A percentile compares a stretch with the other conserved stretches of the same genome.
phyloP scores from a whole-genome alignment of 2,888 invertebrate genomes.

The Eupithecia abbreviata region DNA sequence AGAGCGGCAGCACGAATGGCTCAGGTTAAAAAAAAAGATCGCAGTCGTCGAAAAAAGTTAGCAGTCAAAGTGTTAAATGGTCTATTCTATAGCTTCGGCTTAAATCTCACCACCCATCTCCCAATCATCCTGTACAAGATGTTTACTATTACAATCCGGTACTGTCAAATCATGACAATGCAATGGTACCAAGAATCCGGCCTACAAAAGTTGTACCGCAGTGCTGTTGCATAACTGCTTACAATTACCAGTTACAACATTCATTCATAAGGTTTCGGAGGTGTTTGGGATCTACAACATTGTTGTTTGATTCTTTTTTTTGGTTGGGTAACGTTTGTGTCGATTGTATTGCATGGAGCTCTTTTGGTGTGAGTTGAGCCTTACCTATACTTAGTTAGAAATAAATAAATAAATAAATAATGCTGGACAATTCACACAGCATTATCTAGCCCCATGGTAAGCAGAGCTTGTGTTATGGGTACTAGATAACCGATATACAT shows the following conservation, averaged over 20 bases:
- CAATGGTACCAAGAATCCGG: constrained; percentile 16
- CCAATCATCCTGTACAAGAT: background rate
- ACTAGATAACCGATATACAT: no score
- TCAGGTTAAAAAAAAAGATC: no score
- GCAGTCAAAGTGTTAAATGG: no score
- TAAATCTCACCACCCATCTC: background rate
- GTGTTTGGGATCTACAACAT: background rate
- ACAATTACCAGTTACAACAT: constrained; percentile 8
- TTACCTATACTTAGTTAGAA: no score
- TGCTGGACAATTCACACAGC: no score
- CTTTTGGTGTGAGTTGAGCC: no score
- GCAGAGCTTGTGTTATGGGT: no score
- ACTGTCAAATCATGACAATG: background rate
- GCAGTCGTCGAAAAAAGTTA: no score
- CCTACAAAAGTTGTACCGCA: constrained; percentile 14
- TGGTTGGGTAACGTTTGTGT: background rate
- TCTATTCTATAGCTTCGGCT: no score
- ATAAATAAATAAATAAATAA: no score
- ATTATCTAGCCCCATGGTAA: no score
- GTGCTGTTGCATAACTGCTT: constrained; percentile 8
- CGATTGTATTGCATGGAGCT: background rate
- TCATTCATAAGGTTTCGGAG: constrained; percentile 19
- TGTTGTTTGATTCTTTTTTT: background rate
- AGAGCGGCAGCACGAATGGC: no score
- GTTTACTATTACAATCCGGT: background rate